phyloP scores from a whole-genome alignment of 2,113 vertebrate genomes.

The Pristiophorus japonicus region DNA sequence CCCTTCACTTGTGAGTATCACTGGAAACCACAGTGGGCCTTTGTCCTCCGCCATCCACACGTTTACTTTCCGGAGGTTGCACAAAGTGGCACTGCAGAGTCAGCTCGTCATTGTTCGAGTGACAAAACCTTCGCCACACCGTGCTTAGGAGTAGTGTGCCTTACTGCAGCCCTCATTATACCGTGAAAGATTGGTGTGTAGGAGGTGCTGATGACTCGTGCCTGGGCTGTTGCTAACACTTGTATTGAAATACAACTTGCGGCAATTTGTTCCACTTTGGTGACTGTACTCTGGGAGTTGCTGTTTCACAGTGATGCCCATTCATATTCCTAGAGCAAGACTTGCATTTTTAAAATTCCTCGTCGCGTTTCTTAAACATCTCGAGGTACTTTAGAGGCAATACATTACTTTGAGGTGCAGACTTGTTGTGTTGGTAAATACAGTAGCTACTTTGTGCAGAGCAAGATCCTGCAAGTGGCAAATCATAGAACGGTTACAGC shows the following conservation, averaged over 20 bases:
- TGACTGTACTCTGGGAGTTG: background rate
- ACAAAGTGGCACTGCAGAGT: background rate
- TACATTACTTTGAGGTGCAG: background rate
- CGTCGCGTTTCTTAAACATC: background rate
- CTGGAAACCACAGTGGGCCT: background rate
- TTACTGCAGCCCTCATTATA: background rate
- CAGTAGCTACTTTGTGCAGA: background rate
- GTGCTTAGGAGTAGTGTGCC: background rate
- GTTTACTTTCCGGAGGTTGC: background rate
- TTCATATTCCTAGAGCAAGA: background rate
- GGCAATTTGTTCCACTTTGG: background rate
- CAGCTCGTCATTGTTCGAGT: background rate
- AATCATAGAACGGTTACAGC: too few relatives aligned
- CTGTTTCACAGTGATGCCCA: background rate
- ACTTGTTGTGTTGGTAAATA: background rate
- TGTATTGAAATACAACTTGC: background rate
- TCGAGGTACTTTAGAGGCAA: background rate
- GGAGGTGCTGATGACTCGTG: background rate
- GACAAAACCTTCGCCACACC: background rate
- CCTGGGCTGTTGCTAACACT: background rate
- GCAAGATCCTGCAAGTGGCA: background rate
- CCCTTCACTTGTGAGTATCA: background rate
- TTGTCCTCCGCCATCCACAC: background rate
- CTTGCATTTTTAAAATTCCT: background rate
- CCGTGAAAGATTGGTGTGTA: background rate